Percentiles rank a stretch among this genome's conserved stretches.
phyloP scores from a whole-genome alignment of 1,140 invertebrate species.

The Metopolophium dirhodum region DNA sequence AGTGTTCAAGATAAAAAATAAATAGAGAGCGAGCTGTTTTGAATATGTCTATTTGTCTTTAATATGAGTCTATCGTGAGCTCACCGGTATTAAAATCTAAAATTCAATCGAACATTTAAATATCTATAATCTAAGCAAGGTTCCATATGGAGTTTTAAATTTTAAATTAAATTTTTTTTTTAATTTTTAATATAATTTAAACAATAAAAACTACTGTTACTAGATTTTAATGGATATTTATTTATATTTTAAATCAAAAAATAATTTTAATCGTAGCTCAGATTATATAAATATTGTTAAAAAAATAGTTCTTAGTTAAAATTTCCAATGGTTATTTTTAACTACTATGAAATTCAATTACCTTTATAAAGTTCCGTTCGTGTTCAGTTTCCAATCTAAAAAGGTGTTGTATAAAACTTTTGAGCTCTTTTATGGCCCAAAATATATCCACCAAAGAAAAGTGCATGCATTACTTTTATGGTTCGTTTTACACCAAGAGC shows the following conservation, averaged over 20 bases:
- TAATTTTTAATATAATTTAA: background rate
- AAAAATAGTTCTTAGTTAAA: background rate
- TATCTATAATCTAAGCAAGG: background rate
- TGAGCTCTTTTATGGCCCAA: background rate
- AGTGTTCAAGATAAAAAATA: too few relatives aligned
- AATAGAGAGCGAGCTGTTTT: background rate
- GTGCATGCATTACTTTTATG: background rate
- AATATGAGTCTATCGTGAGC: background rate
- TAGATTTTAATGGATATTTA: background rate
- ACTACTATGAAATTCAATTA: background rate
- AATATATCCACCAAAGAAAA: background rate
- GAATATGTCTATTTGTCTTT: background rate
- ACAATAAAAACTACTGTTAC: background rate
- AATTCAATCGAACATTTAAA: background rate
- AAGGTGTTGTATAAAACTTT: background rate
- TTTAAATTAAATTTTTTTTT: background rate
- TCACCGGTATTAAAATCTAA: background rate
- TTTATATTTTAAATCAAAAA: background rate
- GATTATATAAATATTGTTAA: background rate
- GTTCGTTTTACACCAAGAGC: background rate
- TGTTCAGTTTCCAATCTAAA: background rate
- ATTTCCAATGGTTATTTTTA: background rate
- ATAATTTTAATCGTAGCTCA: background rate
- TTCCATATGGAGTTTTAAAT: background rate
- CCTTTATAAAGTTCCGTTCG: background rate